Conservation (phyloP, 2,113 vertebrate genomes). For the Alouatta palliata region DNA sequence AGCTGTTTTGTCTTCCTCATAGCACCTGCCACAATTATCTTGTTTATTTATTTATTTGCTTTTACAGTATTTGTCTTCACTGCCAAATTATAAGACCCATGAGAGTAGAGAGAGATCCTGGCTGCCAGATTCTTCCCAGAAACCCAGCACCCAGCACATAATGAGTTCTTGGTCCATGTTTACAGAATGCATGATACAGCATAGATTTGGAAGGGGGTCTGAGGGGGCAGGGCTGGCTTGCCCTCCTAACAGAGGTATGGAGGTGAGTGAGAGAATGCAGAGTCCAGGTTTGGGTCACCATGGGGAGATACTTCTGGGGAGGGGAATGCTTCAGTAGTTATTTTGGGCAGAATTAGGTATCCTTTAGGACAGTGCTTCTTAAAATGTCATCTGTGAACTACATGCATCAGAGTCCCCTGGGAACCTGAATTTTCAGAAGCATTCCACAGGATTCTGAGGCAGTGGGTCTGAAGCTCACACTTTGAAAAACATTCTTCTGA, state of each 20-base stretch:
- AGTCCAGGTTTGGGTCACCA: neutral
- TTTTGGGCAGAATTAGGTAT: conserved; percentile 1
- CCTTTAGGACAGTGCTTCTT: neutral
- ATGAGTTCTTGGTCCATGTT: neutral
- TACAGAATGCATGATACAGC: neutral
- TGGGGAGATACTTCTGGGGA: neutral
- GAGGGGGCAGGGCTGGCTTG: neutral
- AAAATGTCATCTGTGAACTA: neutral
- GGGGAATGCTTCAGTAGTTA: neutral
- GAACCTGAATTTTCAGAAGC: neutral
- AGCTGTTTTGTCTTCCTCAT: neutral
- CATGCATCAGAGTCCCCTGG: neutral
- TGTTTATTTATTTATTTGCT: neutral
- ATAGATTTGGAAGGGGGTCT: neutral
- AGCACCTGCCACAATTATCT: neutral
- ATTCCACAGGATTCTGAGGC: neutral
- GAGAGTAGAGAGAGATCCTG: neutral
- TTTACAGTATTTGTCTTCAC: neutral
- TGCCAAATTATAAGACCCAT: neutral
- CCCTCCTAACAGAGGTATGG: neutral
- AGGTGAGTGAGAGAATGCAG: neutral
- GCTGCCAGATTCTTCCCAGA: neutral
- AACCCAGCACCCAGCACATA: neutral
- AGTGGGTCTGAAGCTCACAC: neutral
- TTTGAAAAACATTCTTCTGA: conserved; percentile 8